Percentiles rank a stretch among this genome's conserved stretches.
phyloP scores from a whole-genome alignment of 2,888 invertebrate species.

The Cetonia aurata region DNA sequence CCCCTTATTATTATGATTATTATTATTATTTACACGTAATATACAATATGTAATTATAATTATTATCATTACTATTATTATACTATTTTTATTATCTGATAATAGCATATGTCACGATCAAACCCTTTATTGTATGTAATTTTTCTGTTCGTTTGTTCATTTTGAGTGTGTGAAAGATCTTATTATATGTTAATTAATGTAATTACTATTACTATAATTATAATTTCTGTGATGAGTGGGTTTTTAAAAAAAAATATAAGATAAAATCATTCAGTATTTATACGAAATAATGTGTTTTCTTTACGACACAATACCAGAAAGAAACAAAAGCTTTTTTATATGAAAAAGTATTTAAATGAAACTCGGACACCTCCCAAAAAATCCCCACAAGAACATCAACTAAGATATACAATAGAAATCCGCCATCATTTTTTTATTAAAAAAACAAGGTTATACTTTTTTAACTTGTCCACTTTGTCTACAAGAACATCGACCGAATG shows the following conservation, averaged over 20 bases:
- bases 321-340: too few species aligned
- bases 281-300: slow-evolving; percentile 39
- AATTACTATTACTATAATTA: slow-evolving; percentile 58
- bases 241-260: slow-evolving; percentile 53
- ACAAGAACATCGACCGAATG: too few species aligned
- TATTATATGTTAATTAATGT: slow-evolving; percentile 22
- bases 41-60: slow-evolving; percentile 41
- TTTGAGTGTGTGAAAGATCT: slow-evolving; percentile 58
- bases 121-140: slow-evolving; percentile 50
- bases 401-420: too few species aligned
- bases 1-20: slow-evolving; percentile 10
- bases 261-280: slow-evolving; percentile 54
- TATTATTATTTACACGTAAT: slow-evolving; percentile 29
- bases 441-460: too few species aligned
- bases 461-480: too few species aligned
- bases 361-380: too few species aligned
- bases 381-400: too few species aligned
- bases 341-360: too few species aligned
- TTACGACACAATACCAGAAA: too few species aligned
- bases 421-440: too few species aligned
- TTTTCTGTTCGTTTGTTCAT: slow-evolving; percentile 40
- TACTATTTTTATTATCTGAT: slow-evolving; percentile 49
- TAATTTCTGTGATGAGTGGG: slow-evolving; percentile 60
- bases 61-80: slow-evolving; percentile 8
- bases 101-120: slow-evolving; percentile 55